These are phyloP conservation scores for Ormyrus labotus DNA, from an alignment of 2,888 invertebrate species.

Conservation along the genomic window DNA sequence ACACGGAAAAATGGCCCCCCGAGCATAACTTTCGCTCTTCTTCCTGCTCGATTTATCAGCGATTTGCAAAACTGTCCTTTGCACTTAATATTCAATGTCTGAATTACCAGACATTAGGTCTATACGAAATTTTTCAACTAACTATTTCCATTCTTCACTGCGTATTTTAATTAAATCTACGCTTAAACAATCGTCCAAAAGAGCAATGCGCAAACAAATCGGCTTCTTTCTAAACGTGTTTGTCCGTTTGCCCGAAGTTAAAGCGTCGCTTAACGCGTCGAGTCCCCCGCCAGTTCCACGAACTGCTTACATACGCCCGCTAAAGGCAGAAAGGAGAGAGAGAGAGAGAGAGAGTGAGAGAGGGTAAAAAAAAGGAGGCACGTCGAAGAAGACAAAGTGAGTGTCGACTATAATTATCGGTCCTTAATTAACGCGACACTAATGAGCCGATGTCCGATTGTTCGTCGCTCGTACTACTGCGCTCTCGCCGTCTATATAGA, in stretches of 20 bases:
- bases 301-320: background rate
- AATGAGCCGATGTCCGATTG: constrained; percentile 47
- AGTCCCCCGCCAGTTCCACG: constrained; percentile 18
- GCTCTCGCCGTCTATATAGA: background rate
- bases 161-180: no score
- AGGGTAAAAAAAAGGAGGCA: no score
- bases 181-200: no score
- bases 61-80: background rate
- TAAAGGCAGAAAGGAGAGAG: background rate
- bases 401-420: constrained; percentile 38
- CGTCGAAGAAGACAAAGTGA: background rate
- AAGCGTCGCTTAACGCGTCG: background rate
- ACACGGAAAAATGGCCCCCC: constrained; percentile 2
- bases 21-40: background rate
- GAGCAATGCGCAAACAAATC: no score
- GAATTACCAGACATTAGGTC: no score
- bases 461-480: constrained; percentile 34
- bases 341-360: background rate
- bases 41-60: constrained; percentile 28
- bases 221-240: no score
- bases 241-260: no score
- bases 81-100: no score
- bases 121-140: no score
- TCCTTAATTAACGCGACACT: constrained; percentile 34
- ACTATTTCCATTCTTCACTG: no score